Percentiles rank a stretch among this genome's conserved stretches.
phyloP scores from a whole-genome alignment of 2,888 invertebrate species.

The Aelia acuminata region DNA sequence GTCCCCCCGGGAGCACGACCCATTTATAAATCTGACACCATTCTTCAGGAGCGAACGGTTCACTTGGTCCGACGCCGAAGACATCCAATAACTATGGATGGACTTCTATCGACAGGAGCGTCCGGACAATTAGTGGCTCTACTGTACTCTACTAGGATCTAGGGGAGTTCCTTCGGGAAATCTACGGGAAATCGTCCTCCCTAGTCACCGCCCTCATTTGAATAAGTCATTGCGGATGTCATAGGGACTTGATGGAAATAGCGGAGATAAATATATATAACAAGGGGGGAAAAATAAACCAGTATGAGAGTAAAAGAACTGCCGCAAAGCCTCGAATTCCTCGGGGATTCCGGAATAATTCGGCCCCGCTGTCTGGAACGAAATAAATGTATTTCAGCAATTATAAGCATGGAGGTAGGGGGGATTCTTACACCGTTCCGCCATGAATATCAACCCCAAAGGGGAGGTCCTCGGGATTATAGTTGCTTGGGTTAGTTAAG shows the following conservation, averaged over 20 bases:
- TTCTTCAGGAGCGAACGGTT: neutral
- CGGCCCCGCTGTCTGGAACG: constrained; percentile 38
- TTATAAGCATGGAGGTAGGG: neutral
- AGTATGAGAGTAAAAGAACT: constrained; percentile 26
- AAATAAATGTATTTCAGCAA: constrained; percentile 46
- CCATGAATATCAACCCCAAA: neutral
- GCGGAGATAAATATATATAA: constrained; percentile 34
- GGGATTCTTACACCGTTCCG: neutral
- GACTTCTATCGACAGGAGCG: constrained; percentile 12
- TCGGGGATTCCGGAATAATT: constrained; percentile 36
- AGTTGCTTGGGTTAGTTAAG: neutral
- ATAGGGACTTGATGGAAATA: constrained; percentile 16
- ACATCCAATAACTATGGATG: no score
- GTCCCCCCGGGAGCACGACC: neutral
- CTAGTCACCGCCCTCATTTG: neutral
- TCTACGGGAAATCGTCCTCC: neutral
- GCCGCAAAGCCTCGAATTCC: constrained; percentile 23
- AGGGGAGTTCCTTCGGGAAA: neutral
- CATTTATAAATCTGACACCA: constrained; percentile 14
- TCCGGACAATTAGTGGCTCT: constrained; percentile 16
- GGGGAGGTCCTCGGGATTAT: neutral
- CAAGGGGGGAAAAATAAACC: constrained; percentile 6
- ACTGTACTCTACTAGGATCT: neutral
- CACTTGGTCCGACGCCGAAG: neutral
- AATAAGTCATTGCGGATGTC: constrained; percentile 25